Conservation (phyloP, 1,140 invertebrate genomes). For the Latrodectus geometricus region DNA sequence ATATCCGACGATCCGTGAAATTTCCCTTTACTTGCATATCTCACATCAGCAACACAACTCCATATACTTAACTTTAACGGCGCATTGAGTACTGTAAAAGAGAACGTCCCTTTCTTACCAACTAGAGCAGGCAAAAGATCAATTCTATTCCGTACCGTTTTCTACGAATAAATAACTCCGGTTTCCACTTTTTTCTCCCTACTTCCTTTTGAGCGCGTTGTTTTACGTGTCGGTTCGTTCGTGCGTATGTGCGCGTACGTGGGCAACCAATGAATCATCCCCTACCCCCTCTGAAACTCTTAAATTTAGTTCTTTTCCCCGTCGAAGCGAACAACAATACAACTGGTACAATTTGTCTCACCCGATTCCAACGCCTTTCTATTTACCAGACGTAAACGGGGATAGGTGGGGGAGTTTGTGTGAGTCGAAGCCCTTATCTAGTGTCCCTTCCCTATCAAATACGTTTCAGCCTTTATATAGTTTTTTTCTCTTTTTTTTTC, state of each 20-base stretch:
- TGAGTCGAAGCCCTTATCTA: constrained; percentile 19
- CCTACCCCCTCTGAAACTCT: constrained; percentile 29
- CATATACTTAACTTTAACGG: constrained; percentile 58
- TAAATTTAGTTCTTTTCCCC: constrained; percentile 54
- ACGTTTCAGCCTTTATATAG: constrained; percentile 46
- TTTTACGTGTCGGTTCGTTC: constrained; percentile 31
- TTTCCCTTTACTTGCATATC: constrained; percentile 56
- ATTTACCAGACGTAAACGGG: constrained; percentile 43
- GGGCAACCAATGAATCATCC: constrained; percentile 53
- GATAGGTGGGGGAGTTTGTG: background rate
- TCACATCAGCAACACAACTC: constrained; percentile 36
- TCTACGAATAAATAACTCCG: constrained; percentile 57
- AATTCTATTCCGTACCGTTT: constrained; percentile 48
- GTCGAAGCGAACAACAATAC: constrained; percentile 53
- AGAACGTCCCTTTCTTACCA: constrained; percentile 45
- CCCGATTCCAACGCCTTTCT: constrained; percentile 41
- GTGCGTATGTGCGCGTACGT: constrained; percentile 36
- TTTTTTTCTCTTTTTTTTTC: constrained; percentile 9
- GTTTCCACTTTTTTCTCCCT: constrained; percentile 13
- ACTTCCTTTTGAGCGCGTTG: constrained; percentile 17
- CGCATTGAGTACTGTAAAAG: constrained; percentile 43
- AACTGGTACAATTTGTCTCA: constrained; percentile 58
- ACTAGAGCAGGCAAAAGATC: constrained; percentile 49
- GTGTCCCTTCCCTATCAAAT: constrained; percentile 36
- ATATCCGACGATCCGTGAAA: constrained; percentile 53